Evolutionary conservation across 2,888 invertebrate genomes (phyloP), one percentile per base, ranked within the genome.

Genomic region (Nemotelus pantherinus): DNA sequence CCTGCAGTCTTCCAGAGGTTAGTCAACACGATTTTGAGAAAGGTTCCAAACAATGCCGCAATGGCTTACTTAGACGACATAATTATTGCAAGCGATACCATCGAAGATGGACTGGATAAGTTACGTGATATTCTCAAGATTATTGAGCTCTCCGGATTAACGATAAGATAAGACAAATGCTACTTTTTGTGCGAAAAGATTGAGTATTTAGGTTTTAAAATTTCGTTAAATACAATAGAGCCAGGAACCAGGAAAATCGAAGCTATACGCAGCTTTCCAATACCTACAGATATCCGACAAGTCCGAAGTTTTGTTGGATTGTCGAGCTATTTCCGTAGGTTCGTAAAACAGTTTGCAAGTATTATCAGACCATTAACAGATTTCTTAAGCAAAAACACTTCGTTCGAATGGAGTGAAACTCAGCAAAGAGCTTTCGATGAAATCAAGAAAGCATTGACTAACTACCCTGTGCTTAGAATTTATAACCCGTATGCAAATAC

Each of bases 61-160:
- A 55, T 82, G 43, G 78, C 79, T 10, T 82, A 82, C 70, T 7
- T 83, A 25, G 25, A 25, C 25, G 25, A 25, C 25, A 25, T 25
- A 25, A 25, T 25, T 25, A 25, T 25, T 25, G 25, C 65, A 3
- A 10, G n/a, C n/a, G 41, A 65, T n/a, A 80, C 79, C 4, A 47
- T 81, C 2, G 68, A 80, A 50, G 80, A 82, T 70, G 80, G 79
- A 5, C 48, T 63, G 50, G 58, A 48, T 5, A 57, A 57, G 4
- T 58, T 74, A 43, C 60, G 48, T 47, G n/a, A 25, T 2, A 50
- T 76, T 4, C 44, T 67, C 10, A 44, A 44, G 1, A n/a, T 41
- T 5, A 43, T 76, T 41, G 7, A 25, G 2, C 25, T 25, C 25
- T 25, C 25, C 25, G 25, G 25, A 25, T 25, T 25, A 25, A 25